These are phyloP conservation scores for Bombyx huttoni DNA, from an alignment of 2,888 invertebrate genomes.

Conservation along the genomic window DNA sequence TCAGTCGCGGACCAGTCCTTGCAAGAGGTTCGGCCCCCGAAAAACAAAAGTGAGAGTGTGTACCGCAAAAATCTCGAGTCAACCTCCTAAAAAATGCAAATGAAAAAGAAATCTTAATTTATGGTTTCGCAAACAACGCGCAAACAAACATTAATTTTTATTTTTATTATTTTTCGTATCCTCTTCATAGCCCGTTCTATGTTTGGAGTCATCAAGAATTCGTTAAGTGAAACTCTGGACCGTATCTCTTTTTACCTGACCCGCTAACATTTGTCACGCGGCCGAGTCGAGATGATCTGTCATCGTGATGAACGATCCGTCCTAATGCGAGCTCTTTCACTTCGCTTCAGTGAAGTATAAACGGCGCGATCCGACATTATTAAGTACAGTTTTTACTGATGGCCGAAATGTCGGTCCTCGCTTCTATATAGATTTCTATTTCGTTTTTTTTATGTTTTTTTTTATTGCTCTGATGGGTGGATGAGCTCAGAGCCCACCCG, in stretches of 20 bases:
- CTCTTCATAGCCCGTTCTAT: not conserved
- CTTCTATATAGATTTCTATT: not conserved
- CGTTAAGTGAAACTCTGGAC: constrained; percentile 46
- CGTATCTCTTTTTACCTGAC: constrained; percentile 54
- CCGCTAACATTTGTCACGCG: constrained; percentile 52
- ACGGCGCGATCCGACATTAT: constrained; percentile 3
- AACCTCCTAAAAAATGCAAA: no score
- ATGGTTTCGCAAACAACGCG: no score
- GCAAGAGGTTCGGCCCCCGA: no score
- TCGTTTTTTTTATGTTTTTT: not conserved
- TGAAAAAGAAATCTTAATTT: no score
- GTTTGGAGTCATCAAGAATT: constrained; percentile 14
- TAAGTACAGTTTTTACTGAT: constrained; percentile 4
- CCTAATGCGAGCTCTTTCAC: constrained; percentile 45
- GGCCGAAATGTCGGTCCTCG: constrained; percentile 1
- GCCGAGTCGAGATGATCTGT: constrained; percentile 47
- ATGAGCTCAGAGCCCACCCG: no score
- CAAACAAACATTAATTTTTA: no score
- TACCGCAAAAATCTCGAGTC: no score
- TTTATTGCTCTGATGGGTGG: no score
- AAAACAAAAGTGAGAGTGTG: no score
- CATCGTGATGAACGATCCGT: constrained; percentile 50
- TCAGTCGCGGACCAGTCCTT: no score
- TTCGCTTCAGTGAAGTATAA: constrained; percentile 7
- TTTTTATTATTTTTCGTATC: no score